Conservation (phyloP, 2,797 vertebrate species). For the Benthosema pterotum region DNA sequence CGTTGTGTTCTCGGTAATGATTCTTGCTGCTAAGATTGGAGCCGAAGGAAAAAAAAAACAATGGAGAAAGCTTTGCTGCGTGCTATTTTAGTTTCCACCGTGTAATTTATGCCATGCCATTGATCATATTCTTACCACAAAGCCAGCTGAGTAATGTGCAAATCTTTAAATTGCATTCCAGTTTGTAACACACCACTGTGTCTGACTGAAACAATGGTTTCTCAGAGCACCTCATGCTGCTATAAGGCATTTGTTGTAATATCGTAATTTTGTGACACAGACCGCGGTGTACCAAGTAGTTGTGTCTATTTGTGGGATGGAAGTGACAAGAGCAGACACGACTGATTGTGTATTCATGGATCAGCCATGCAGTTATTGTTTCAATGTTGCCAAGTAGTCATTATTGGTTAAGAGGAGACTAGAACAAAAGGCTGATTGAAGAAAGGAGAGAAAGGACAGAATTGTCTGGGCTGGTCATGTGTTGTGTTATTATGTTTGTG, state of each 20-base stretch:
- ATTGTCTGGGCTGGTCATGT: constrained; percentile 58
- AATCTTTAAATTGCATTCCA: constrained; percentile 3
- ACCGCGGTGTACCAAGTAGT: no score
- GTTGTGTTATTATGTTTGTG: constrained; percentile 35
- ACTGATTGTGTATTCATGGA: no score
- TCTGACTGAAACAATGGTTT: constrained; percentile 34
- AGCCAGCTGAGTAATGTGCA: constrained; percentile 40
- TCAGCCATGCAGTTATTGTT: no score
- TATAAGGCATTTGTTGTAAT: background rate
- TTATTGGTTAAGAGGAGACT: constrained; percentile 26
- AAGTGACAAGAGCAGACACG: no score
- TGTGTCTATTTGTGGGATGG: no score
- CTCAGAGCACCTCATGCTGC: constrained; percentile 3
- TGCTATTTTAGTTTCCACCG: constrained; percentile 54
- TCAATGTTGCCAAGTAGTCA: constrained; percentile 23
- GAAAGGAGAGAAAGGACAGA: constrained; percentile 37
- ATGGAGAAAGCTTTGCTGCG: constrained; percentile 44
- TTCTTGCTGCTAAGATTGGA: constrained; percentile 29
- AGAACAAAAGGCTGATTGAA: constrained; percentile 51
- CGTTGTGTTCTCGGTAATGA: constrained; percentile 46
- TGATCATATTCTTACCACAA: constrained; percentile 53
- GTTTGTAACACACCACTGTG: constrained; percentile 12
- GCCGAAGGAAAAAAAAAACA: constrained; percentile 59
- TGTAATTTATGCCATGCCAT: constrained; percentile 53
- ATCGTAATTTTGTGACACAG: background rate